phyloP scores from a whole-genome alignment of 2,797 vertebrate species.

The Jordanella pulchra region DNA sequence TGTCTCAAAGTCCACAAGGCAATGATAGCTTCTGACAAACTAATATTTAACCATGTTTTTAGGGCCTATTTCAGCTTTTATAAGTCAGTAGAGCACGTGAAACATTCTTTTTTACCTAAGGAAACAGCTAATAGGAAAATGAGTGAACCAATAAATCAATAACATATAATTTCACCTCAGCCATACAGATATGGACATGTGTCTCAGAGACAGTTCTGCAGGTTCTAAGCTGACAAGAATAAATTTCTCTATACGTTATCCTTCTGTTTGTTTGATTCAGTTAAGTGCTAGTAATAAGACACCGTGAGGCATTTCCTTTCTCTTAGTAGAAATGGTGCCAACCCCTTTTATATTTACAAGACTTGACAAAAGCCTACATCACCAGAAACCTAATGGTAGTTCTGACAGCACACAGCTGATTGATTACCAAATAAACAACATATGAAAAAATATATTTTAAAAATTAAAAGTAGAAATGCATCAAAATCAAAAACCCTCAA shows the following conservation, averaged over 20 bases:
- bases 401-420: slow-evolving; percentile 11
- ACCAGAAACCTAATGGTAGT: slow-evolving; percentile 5
- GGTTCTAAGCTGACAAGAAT: neutral
- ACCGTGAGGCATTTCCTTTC: slow-evolving; percentile 48
- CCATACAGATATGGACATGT: neutral
- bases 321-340: slow-evolving; percentile 15
- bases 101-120: neutral
- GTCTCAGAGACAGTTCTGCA: neutral
- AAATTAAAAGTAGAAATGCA: neutral
- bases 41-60: slow-evolving; percentile 65
- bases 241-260: neutral
- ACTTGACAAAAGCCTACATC: neutral
- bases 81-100: neutral
- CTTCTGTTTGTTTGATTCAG: slow-evolving; percentile 8
- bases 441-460: neutral
- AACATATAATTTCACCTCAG: neutral
- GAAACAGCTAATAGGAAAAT: neutral
- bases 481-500: neutral
- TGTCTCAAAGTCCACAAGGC: slow-evolving; percentile 59
- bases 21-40: neutral
- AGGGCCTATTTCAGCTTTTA: neutral
- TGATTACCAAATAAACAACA: neutral
- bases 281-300: slow-evolving; percentile 9
- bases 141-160: neutral
- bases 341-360: slow-evolving; percentile 22